Evolutionary conservation across 2,797 vertebrate species (phyloP).

Genomic region (Sylvilagus floridanus): DNA sequence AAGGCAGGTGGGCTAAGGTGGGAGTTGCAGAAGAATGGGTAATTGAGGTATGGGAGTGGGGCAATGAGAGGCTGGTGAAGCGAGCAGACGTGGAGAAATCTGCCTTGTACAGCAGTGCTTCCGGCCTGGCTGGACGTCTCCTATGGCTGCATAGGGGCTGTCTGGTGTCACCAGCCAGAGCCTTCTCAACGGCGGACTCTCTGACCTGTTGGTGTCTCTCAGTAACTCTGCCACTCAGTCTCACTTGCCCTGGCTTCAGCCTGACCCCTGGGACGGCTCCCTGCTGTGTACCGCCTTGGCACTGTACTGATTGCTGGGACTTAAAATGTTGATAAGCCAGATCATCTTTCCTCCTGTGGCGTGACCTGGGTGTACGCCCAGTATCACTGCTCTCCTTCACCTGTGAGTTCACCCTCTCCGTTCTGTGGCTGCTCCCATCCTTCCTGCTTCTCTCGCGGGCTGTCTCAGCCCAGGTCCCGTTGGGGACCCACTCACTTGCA

Average conservation of each 20-base stretch:
- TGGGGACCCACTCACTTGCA: not conserved
- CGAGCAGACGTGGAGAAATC: not conserved
- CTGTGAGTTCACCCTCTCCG: not conserved
- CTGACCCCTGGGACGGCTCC: slow-evolving; percentile 34
- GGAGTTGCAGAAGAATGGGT: too few species aligned
- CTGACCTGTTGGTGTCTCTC: not conserved
- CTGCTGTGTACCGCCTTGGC: not conserved
- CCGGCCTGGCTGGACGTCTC: not conserved
- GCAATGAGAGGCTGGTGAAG: not conserved
- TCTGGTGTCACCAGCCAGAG: not conserved
- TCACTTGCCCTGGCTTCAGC: not conserved
- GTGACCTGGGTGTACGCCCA: not conserved
- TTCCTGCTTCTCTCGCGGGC: not conserved
- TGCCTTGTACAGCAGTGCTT: not conserved
- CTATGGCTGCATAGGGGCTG: not conserved
- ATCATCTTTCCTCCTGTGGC: slow-evolving; percentile 12
- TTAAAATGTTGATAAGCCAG: not conserved
- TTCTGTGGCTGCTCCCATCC: not conserved
- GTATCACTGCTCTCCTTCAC: not conserved
- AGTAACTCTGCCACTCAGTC: not conserved
- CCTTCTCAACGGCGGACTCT: not conserved
- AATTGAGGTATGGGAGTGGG: not conserved
- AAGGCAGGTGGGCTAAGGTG: not conserved
- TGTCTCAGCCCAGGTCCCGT: not conserved
- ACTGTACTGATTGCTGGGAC: slow-evolving; percentile 15